These are phyloP conservation scores for Nettapus auritus DNA, from an alignment of 2,113 vertebrate species.

Conservation along the genomic window DNA sequence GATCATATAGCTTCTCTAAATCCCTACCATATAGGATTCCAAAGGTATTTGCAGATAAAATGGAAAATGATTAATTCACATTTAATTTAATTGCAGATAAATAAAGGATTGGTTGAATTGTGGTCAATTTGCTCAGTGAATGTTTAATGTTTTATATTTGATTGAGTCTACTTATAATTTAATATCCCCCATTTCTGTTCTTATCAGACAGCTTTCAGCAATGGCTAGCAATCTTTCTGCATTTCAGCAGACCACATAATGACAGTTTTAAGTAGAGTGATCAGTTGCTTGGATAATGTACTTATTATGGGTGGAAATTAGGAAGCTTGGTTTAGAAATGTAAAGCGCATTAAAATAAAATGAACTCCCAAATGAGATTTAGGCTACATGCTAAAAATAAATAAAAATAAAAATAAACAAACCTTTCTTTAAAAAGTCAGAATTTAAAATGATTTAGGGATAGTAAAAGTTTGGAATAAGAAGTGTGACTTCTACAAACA, in stretches of 20 bases:
- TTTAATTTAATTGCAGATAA: conserved; percentile 14
- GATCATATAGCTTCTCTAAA: rapidly evolving
- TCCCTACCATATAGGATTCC: neutral
- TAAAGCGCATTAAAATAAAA: conserved; percentile 27
- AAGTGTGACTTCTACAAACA: neutral
- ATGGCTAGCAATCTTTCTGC: neutral
- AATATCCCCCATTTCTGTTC: neutral
- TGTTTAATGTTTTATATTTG: conserved; percentile 11
- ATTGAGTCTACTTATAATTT: conserved; percentile 3
- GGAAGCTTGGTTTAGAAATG: conserved; percentile 18
- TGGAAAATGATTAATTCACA: neutral
- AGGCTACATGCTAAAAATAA: neutral
- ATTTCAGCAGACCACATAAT: neutral
- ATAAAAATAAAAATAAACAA: no score
- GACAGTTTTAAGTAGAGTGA: neutral
- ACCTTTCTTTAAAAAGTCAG: neutral
- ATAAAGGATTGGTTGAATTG: neutral
- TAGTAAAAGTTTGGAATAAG: neutral
- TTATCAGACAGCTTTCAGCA: neutral
- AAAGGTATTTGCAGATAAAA: neutral
- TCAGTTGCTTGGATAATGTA: conserved; percentile 4
- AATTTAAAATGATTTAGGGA: neutral
- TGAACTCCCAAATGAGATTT: neutral
- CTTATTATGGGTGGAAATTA: neutral
- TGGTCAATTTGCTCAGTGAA: neutral